Base-by-base conservation (phyloP, 2,113 vertebrate genomes). In the Austrofundulus limnaeus region DNA sequence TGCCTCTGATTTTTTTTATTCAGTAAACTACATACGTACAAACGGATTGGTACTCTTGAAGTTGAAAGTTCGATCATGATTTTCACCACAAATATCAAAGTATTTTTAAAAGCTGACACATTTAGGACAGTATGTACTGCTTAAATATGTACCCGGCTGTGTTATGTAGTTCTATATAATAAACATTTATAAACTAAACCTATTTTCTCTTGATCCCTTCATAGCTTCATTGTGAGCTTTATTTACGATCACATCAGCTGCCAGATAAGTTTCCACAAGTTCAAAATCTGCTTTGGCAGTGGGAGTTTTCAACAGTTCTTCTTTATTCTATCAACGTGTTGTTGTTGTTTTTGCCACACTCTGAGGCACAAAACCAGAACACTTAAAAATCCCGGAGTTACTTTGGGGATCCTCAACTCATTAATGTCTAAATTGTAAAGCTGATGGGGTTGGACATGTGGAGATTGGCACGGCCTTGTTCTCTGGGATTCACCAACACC, bases 371-470 rank as follows among this genome's bases (percentile, higher is more conserved):
- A 24, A 61, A 23, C 6, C 24, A 60, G 60, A 17, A 50, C 46
- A 59, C 75, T 47, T 11, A 57, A 58, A 51, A 77, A 58, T 68
- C 42, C 13, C 58, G 49, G 50, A 70, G 70, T 73, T 48, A 65
- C 70, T 76, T 66, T 60, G 59, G 75, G 60, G 58, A 66, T 66
- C 66, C 76, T 76, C 47, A 25, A 42, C 74, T 85, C 79, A 76
- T 78, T 83, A 85, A 85, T 76, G 81, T 84, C 82, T 84, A 78
- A 84, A 84, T 82, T 46, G 71, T 75, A 39, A 75, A 41, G 81
- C 77, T 84, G 81, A 81, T 76, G 82, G 48, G 68, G 61, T 19
- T 20, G 23, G 24, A 46, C 45, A 24, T 42, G 63, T 46, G 48
- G 31, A 50, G 78, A 61, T 80, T 80, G 84, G 82, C 78, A 72